Evolutionary conservation across 2,797 vertebrate genomes (phyloP).

Genomic region (Notoglanidium macrostoma): DNA sequence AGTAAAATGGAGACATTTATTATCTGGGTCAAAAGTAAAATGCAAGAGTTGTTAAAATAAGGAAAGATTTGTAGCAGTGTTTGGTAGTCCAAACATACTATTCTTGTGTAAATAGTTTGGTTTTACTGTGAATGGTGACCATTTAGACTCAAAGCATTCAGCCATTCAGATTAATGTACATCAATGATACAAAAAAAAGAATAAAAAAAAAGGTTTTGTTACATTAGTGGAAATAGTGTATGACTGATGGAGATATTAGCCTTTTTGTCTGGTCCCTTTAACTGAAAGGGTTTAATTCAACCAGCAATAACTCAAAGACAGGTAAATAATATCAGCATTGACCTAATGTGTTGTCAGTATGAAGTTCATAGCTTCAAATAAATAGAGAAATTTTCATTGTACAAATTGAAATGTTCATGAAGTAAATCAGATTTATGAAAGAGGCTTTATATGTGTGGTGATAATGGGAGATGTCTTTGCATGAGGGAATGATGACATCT

Average conservation of each 20-base stretch:
- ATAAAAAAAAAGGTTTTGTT: neutral
- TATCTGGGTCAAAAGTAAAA: neutral
- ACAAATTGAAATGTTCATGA: neutral
- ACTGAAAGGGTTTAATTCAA: neutral
- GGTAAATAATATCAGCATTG: neutral
- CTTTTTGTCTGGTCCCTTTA: neutral
- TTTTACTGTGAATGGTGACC: neutral
- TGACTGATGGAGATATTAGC: neutral
- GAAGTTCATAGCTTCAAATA: neutral
- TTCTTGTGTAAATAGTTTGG: neutral
- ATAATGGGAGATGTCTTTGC: neutral
- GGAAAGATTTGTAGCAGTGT: neutral
- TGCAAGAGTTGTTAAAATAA: neutral
- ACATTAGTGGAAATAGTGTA: neutral
- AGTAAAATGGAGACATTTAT: neutral
- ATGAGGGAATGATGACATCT: neutral
- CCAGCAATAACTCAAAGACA: neutral
- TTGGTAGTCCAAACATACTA: neutral
- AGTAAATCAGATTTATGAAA: neutral
- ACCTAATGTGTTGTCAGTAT: neutral
- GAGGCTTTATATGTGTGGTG: neutral
- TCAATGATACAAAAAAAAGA: neutral
- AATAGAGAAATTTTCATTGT: neutral
- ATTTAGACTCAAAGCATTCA: neutral
- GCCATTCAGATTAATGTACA: neutral